Conservation (phyloP, 2,113 vertebrate genomes). For the Pangasianodon gigas region DNA sequence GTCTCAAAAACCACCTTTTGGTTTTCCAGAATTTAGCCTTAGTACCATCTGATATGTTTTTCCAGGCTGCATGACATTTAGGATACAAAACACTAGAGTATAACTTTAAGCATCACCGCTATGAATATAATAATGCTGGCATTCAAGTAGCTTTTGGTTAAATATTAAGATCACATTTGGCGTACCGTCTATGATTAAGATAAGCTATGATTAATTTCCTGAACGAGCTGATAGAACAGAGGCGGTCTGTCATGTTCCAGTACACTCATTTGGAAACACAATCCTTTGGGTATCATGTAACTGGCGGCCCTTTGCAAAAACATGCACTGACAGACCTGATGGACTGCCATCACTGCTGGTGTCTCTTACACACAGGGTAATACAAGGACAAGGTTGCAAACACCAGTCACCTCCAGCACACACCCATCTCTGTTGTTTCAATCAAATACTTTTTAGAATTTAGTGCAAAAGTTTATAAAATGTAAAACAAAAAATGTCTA, state of each 20-base stretch:
- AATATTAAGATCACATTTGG: background rate
- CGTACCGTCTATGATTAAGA: background rate
- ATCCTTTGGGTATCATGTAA: conserved; percentile 23
- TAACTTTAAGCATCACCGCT: background rate
- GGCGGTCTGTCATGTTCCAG: conserved; percentile 22
- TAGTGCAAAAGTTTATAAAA: background rate
- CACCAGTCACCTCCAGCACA: background rate
- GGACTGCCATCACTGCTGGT: conserved; percentile 4
- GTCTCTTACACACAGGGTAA: conserved; percentile 31
- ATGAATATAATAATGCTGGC: background rate
- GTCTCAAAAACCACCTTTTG: background rate
- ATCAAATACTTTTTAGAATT: background rate
- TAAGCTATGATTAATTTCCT: background rate
- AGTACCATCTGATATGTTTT: background rate
- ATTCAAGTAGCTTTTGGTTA: background rate
- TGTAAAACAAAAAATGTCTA: background rate
- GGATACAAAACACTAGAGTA: background rate
- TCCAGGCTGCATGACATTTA: background rate
- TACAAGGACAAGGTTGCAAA: conserved; percentile 9
- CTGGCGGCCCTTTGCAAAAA: conserved; percentile 24
- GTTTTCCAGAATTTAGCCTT: background rate
- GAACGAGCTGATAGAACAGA: conserved; percentile 15
- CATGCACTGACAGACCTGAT: conserved; percentile 24
- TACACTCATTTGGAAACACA: conserved; percentile 36
- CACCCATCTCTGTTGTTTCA: background rate